A percentile compares a stretch with the other conserved stretches of the same genome.
Conservation (phyloP, 1,140 invertebrate species). For the Plodia interpunctella region DNA sequence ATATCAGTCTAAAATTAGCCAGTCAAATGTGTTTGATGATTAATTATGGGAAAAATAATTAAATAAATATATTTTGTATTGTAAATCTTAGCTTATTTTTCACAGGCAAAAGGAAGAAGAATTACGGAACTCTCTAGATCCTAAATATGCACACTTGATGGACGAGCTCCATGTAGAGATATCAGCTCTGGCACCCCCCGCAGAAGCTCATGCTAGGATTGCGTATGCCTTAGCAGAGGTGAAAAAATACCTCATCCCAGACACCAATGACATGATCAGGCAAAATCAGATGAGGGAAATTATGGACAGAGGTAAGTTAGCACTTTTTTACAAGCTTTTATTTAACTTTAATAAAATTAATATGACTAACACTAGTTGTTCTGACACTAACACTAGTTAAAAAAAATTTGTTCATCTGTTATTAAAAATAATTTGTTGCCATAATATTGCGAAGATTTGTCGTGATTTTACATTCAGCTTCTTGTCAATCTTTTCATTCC, state of each 20-base stretch:
- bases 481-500: too few species aligned
- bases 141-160: slow-evolving; percentile 93
- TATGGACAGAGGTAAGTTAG: slow-evolving; percentile 48
- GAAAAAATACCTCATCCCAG: slow-evolving; percentile 83
- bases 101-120: slow-evolving; percentile 89
- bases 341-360: neutral
- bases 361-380: too few species aligned
- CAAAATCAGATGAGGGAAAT: slow-evolving; percentile 52
- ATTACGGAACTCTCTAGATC: slow-evolving; percentile 89
- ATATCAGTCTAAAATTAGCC: too few species aligned
- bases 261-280: slow-evolving; percentile 87
- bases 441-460: too few species aligned
- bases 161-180: slow-evolving; percentile 97
- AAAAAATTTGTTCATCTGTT: too few species aligned
- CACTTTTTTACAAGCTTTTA: neutral
- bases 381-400: too few species aligned
- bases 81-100: slow-evolving; percentile 11
- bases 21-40: too few species aligned
- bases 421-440: too few species aligned
- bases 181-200: slow-evolving; percentile 90
- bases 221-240: slow-evolving; percentile 89
- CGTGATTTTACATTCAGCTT: too few species aligned
- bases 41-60: too few species aligned
- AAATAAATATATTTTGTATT: too few species aligned
- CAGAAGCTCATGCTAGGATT: slow-evolving; percentile 94